phyloP scores from a whole-genome alignment of 92 coral and sea anemone genomes.

The Epizoanthus scotinus region DNA sequence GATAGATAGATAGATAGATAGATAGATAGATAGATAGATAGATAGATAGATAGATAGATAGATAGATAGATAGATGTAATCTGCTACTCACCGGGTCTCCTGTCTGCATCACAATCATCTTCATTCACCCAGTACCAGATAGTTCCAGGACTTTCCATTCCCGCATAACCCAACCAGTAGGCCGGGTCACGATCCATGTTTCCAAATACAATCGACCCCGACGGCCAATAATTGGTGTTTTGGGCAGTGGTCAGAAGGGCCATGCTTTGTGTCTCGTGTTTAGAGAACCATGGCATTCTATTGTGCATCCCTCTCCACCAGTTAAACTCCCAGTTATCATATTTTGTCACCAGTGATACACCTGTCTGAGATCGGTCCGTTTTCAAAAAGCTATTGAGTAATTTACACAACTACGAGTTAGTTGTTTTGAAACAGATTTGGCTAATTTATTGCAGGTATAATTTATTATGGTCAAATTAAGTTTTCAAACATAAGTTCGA shows the following conservation, averaged over 20 bases:
- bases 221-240: not conserved
- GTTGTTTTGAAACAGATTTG: too few species aligned
- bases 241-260: not conserved
- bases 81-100: not conserved
- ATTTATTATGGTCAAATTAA: too few species aligned
- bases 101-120: not conserved
- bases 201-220: not conserved
- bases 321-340: not conserved
- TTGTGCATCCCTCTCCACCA: not conserved
- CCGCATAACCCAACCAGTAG: not conserved
- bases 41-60: too few species aligned
- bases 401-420: too few species aligned
- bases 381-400: not conserved
- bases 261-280: not conserved
- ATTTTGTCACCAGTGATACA: not conserved
- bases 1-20: too few species aligned
- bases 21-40: too few species aligned
- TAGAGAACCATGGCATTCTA: not conserved
- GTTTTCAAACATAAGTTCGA: too few species aligned
- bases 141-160: not conserved
- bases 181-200: not conserved
- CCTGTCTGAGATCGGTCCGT: not conserved
- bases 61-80: too few species aligned
- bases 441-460: too few species aligned
- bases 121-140: slow-evolving; percentile 3